These are phyloP conservation scores for Campoplex capitator DNA, from an alignment of 2,888 invertebrate genomes.

Conservation along the genomic window DNA sequence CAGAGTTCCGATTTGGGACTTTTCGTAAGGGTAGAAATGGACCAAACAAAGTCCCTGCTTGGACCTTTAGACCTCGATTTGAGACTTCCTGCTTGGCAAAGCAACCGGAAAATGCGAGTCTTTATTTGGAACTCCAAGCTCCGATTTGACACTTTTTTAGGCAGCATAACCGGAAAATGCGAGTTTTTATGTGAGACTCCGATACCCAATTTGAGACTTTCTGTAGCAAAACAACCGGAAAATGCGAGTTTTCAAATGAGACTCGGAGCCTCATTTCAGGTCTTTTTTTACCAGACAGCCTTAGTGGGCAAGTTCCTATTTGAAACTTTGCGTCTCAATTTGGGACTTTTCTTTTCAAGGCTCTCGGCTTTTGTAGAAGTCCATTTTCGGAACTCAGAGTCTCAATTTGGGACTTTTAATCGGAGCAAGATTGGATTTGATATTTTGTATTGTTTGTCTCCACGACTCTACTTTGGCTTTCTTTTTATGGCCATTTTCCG, in stretches of 20 bases:
- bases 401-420: neutral
- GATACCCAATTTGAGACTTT: neutral
- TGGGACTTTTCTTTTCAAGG: too few relatives aligned
- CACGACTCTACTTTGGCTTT: neutral
- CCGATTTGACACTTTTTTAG: neutral
- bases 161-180: neutral
- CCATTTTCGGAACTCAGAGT: neutral
- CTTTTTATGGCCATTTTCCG: neutral
- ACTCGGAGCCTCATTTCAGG: neutral
- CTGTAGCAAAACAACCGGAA: neutral
- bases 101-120: neutral
- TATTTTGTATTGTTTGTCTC: neutral
- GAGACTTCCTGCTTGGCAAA: neutral
- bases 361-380: too few relatives aligned
- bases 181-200: neutral
- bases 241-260: neutral
- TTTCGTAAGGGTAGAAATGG: neutral
- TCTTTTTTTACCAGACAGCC: neutral
- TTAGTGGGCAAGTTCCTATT: neutral
- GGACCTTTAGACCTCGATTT: neutral
- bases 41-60: too few relatives aligned
- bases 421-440: neutral
- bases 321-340: neutral
- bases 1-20: neutral
- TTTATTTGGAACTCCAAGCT: neutral